Evolutionary conservation across 1,140 invertebrate genomes (phyloP).

Genomic region (Campoletis sonorensis): DNA sequence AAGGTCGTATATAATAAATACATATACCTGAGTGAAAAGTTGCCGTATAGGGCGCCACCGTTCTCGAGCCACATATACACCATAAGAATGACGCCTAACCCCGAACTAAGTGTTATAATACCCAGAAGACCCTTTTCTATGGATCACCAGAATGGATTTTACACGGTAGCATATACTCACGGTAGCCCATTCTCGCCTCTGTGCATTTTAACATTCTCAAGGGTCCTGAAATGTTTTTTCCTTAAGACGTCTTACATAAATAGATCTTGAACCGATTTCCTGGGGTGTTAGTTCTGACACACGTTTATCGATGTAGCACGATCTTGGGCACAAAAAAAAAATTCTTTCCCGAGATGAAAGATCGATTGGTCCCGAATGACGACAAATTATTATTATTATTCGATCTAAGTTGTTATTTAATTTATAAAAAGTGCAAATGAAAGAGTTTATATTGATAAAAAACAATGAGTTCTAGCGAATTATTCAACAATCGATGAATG

Average conservation of each 20-base stretch:
- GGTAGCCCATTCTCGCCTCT: conserved; percentile 30
- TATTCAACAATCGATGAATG: too few relatives aligned
- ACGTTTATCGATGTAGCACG: conserved; percentile 20
- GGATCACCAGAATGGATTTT: conserved; percentile 21
- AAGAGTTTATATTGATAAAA: too few relatives aligned
- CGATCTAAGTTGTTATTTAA: too few relatives aligned
- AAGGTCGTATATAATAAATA: conserved; percentile 25
- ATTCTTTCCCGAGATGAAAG: not conserved
- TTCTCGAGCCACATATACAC: not conserved
- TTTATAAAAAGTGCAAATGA: too few relatives aligned
- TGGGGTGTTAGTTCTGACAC: conserved; percentile 31
- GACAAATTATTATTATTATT: not conserved
- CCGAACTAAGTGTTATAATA: conserved; percentile 66
- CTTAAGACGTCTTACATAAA: conserved; percentile 24
- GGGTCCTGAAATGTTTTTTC: conserved; percentile 20
- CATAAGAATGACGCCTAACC: conserved; percentile 41
- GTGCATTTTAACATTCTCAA: conserved; percentile 33
- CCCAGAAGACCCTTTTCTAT: conserved; percentile 45
- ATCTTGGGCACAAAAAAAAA: not conserved
- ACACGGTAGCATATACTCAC: conserved; percentile 1
- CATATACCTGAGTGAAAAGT: conserved; percentile 57
- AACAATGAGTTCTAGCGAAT: too few relatives aligned
- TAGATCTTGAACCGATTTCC: conserved; percentile 52
- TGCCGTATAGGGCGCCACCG: conserved; percentile 38
- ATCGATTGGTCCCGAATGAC: not conserved